Conservation (phyloP, 2,113 vertebrate genomes). For the Pituophis catenifer region DNA sequence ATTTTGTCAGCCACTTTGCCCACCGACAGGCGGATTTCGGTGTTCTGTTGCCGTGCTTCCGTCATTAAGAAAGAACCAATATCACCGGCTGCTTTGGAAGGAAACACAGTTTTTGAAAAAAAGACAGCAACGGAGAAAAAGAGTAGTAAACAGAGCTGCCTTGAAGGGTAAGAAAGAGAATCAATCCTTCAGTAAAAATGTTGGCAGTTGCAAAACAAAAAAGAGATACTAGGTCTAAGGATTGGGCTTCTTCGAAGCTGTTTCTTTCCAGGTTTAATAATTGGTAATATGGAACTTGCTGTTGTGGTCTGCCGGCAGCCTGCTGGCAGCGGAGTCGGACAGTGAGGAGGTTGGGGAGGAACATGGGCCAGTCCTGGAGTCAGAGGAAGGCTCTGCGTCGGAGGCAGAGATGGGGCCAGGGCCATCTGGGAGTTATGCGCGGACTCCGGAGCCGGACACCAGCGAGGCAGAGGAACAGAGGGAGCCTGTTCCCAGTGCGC, state of each 20-base stretch:
- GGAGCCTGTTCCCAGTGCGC: no score
- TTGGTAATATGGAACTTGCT: neutral
- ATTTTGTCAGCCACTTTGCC: slow-evolving; percentile 93
- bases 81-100: slow-evolving; percentile 77
- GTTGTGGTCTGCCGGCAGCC: no score
- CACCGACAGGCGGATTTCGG: slow-evolving; percentile 88
- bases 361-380: no score
- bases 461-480: no score
- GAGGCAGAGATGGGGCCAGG: no score
- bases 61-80: slow-evolving; percentile 93
- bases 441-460: no score
- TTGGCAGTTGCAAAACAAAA: neutral
- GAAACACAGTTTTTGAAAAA: neutral
- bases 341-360: no score
- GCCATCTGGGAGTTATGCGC: no score
- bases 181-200: neutral
- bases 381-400: no score
- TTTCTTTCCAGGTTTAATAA: neutral
- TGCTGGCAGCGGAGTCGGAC: no score
- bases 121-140: neutral
- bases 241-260: neutral
- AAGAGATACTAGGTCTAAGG: neutral
- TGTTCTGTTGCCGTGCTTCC: slow-evolving; percentile 93
- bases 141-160: neutral
- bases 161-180: neutral